Percentiles rank a stretch among this genome's conserved stretches.
Conservation (phyloP, 2,113 vertebrate genomes). For the Elachura formosa region DNA sequence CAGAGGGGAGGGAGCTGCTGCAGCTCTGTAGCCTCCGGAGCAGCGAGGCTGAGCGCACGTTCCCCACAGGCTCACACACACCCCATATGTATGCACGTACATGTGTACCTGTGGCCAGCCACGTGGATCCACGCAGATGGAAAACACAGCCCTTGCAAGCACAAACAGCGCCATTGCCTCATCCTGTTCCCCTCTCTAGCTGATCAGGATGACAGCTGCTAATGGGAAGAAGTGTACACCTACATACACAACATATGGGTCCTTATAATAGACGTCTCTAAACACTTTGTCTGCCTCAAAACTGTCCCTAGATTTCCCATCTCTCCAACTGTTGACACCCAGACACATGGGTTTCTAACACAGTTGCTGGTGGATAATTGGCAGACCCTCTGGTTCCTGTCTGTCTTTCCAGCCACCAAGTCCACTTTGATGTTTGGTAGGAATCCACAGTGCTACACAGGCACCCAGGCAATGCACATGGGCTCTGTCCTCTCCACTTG, state of each 20-base stretch:
- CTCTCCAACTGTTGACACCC: background rate
- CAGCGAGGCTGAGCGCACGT: background rate
- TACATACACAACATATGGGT: background rate
- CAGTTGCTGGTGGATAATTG: background rate
- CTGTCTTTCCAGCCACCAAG: background rate
- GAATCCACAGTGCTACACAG: background rate
- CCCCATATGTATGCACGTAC: rapidly evolving
- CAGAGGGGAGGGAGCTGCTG: background rate
- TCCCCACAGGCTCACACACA: background rate
- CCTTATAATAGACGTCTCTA: background rate
- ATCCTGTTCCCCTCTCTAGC: background rate
- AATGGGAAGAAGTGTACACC: background rate
- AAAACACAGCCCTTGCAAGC: background rate
- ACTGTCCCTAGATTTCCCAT: background rate
- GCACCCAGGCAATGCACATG: background rate
- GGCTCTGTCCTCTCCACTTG: background rate
- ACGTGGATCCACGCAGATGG: background rate
- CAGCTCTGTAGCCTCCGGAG: rapidly evolving
- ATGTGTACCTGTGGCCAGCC: background rate
- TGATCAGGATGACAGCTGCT: background rate
- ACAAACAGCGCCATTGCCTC: background rate
- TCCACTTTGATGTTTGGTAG: background rate
- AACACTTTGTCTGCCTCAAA: background rate
- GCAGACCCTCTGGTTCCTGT: background rate
- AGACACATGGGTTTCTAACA: rapidly evolving